Conservation (phyloP, 2,888 invertebrate species). For the Andrena dorsata region DNA sequence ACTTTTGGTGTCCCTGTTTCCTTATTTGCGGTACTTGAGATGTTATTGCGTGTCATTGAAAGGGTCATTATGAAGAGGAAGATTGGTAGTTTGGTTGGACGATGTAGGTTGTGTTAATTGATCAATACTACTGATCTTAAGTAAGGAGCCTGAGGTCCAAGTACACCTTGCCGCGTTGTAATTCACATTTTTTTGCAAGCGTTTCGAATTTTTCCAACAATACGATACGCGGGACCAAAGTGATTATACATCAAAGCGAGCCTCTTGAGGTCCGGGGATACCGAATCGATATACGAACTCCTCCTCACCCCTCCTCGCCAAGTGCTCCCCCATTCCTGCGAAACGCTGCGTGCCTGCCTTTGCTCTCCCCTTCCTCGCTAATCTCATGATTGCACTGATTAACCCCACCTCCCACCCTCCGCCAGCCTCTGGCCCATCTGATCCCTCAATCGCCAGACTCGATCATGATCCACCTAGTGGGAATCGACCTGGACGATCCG, state of each 20-base stretch:
- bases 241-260: conserved; percentile 76
- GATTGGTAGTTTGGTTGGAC: too few relatives aligned
- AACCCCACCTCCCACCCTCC: conserved; percentile 52
- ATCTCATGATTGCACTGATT: conserved; percentile 74
- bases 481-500: conserved; percentile 53
- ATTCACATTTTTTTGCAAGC: neutral
- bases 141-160: neutral
- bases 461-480: conserved; percentile 60
- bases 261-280: conserved; percentile 64
- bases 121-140: neutral
- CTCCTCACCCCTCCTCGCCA: conserved; percentile 16
- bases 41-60: too few relatives aligned
- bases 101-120: too few relatives aligned
- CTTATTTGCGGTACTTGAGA: too few relatives aligned
- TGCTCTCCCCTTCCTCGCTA: conserved; percentile 58
- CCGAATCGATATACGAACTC: conserved; percentile 73
- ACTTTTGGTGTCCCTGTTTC: too few relatives aligned
- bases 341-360: conserved; percentile 64
- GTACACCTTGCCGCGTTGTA: neutral
- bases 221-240: conserved; percentile 61
- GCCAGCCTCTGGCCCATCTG: conserved; percentile 42
- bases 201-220: conserved; percentile 28
- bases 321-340: conserved; percentile 41
- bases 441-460: conserved; percentile 58
- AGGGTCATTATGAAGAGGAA: too few relatives aligned